A percentile compares a stretch with the other conserved stretches of the same genome.
These are phyloP conservation scores for Mastigias papua DNA, from an alignment of 30 jellyfish, hydroid and myxozoan species.

Conservation along the genomic window DNA sequence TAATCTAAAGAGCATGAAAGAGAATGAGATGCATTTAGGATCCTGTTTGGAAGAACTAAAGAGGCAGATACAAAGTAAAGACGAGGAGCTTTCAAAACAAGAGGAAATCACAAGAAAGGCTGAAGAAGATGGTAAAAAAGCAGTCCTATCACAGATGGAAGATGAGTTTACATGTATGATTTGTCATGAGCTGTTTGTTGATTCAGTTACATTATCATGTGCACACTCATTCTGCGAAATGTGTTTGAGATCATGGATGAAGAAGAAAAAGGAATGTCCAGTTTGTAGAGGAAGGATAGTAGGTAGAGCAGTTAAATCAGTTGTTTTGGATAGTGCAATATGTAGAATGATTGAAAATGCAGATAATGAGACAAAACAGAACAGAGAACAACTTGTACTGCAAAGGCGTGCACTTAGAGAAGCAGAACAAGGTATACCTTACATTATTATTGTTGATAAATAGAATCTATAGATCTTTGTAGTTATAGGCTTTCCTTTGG, in stretches of 20 bases:
- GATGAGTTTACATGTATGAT: conserved; percentile 98
- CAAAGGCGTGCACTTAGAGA: conserved; percentile 69
- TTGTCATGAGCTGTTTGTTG: conserved; percentile 89
- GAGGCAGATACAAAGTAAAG: conserved; percentile 85
- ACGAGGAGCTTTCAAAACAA: conserved; percentile 69
- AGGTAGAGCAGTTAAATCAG: conserved; percentile 87
- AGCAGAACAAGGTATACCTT: conserved; percentile 77
- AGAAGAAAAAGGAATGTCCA: conserved; percentile 89
- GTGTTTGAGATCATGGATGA: conserved; percentile 88
- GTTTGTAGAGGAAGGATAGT: conserved; percentile 85
- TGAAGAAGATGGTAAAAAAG: conserved; percentile 87
- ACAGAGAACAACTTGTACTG: conserved; percentile 53
- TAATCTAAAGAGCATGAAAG: conserved; percentile 85
- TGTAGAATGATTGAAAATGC: conserved; percentile 84
- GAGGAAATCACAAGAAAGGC: conserved; percentile 76
- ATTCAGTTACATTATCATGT: conserved; percentile 94
- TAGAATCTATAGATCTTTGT: neutral
- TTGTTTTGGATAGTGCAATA: conserved; percentile 93
- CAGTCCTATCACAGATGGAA: conserved; percentile 89
- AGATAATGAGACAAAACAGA: conserved; percentile 75
- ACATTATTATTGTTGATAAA: conserved; percentile 42
- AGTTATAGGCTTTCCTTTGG: neutral
- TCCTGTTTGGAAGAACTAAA: conserved; percentile 77
- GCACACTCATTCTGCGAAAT: conserved; percentile 96
- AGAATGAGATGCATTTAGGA: conserved; percentile 86